Evolutionary conservation across 2,888 invertebrate genomes (phyloP).

Genomic region (Melipona beecheii): DNA sequence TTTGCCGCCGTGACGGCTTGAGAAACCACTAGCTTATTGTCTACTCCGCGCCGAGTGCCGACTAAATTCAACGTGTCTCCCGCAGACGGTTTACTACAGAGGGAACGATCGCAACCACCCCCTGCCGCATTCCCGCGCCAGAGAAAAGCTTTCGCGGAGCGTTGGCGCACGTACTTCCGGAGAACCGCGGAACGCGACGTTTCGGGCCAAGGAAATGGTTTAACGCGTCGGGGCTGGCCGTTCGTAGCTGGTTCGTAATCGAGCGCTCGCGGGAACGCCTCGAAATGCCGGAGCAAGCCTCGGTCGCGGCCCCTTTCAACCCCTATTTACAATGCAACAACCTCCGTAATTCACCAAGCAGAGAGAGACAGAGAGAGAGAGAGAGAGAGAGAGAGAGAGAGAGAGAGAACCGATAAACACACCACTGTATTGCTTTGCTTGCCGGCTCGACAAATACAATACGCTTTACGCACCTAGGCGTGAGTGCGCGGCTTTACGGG

Average conservation of each 20-base stretch:
- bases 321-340: conserved; percentile 72
- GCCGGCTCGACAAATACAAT: conserved; percentile 46
- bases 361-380: conserved; percentile 22
- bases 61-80: conserved; percentile 64
- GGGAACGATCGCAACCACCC: conserved; percentile 50
- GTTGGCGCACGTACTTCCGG: conserved; percentile 27
- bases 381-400: no score
- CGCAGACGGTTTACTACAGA: conserved; percentile 59
- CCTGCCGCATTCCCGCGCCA: conserved; percentile 13
- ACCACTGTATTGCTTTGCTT: conserved; percentile 60
- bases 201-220: conserved; percentile 30
- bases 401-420: conserved; percentile 70
- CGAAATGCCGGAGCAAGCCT: conserved; percentile 18
- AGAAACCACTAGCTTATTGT: conserved; percentile 59
- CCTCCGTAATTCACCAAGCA: conserved; percentile 70
- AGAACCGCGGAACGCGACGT: conserved; percentile 70
- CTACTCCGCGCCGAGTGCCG: conserved; percentile 53
- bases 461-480: conserved; percentile 16
- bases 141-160: neutral
- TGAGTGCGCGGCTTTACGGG: conserved; percentile 1
- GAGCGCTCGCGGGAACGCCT: conserved; percentile 67
- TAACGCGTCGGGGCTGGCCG: conserved; percentile 40
- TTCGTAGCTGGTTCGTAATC: conserved; percentile 64
- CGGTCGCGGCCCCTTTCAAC: conserved; percentile 37
- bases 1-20: conserved; percentile 29